Evolutionary conservation across 1,140 invertebrate genomes (phyloP).

Genomic region (Aphaenogaster floridana): DNA sequence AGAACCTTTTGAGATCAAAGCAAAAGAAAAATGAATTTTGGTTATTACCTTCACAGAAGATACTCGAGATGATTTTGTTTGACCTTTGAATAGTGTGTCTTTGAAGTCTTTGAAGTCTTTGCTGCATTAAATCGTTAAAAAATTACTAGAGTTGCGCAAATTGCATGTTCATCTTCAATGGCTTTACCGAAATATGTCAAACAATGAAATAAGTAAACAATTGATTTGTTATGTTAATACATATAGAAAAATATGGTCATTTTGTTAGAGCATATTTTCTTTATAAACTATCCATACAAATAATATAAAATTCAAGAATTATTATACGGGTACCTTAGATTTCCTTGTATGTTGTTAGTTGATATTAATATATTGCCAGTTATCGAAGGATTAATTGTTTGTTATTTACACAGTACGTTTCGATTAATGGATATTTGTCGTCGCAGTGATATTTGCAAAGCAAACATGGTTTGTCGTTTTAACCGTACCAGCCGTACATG

Average conservation of each 20-base stretch:
- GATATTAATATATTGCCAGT: constrained; percentile 67
- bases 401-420: constrained; percentile 66
- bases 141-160: not conserved
- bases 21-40: constrained; percentile 38
- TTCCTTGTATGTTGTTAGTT: not conserved
- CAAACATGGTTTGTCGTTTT: constrained; percentile 72
- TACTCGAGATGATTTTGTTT: constrained; percentile 1
- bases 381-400: constrained; percentile 64
- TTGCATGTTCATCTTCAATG: not conserved
- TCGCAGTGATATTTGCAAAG: constrained; percentile 67
- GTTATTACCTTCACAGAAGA: constrained; percentile 19
- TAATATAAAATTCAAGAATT: not conserved
- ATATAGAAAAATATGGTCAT: not conserved
- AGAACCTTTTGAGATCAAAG: constrained; percentile 40
- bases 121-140: constrained; percentile 6
- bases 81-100: not conserved
- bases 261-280: not conserved
- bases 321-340: constrained; percentile 5
- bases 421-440: constrained; percentile 75
- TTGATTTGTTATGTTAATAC: not conserved
- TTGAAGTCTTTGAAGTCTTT: not conserved
- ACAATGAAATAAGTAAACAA: not conserved
- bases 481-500: constrained; percentile 37
- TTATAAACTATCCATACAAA: not conserved
- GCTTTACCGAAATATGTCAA: not conserved